A percentile compares a stretch with the other conserved stretches of the same genome.
phyloP scores from a whole-genome alignment of 2,113 vertebrate genomes.

The Peromyscus leucopus region DNA sequence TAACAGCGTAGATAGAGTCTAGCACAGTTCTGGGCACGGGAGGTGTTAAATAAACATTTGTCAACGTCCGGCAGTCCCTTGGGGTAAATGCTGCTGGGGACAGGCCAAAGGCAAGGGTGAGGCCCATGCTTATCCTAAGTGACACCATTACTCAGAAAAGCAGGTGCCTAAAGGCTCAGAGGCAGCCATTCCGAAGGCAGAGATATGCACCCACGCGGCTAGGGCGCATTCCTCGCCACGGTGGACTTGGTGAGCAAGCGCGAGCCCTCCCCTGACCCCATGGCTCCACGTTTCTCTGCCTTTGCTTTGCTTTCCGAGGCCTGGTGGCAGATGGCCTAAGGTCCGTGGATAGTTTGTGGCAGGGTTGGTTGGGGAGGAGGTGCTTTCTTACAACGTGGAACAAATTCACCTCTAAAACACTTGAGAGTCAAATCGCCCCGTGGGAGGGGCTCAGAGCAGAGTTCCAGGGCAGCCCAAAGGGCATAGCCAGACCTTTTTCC shows the following conservation, averaged over 20 bases:
- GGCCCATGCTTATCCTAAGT: background rate
- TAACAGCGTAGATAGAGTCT: background rate
- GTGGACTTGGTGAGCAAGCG: background rate
- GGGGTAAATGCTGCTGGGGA: background rate
- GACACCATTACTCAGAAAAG: background rate
- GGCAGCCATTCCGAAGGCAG: background rate
- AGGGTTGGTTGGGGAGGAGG: background rate
- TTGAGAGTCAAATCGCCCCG: background rate
- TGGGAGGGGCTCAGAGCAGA: background rate
- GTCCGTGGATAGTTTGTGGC: background rate
- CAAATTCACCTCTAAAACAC: constrained; percentile 15
- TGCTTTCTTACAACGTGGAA: background rate
- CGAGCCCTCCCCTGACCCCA: background rate
- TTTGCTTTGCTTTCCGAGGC: background rate
- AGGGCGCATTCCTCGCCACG: fast-evolving
- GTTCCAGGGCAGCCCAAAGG: no score
- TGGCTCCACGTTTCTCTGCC: background rate
- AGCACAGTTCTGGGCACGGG: background rate
- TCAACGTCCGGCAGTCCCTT: background rate
- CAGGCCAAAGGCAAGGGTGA: background rate
- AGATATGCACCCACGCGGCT: background rate
- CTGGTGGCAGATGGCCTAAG: background rate
- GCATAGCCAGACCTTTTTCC: background rate
- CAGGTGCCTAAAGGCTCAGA: background rate
- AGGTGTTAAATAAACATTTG: constrained; percentile 1